Conservation (phyloP, 2,888 invertebrate species). For the Phyllotreta striolata region DNA sequence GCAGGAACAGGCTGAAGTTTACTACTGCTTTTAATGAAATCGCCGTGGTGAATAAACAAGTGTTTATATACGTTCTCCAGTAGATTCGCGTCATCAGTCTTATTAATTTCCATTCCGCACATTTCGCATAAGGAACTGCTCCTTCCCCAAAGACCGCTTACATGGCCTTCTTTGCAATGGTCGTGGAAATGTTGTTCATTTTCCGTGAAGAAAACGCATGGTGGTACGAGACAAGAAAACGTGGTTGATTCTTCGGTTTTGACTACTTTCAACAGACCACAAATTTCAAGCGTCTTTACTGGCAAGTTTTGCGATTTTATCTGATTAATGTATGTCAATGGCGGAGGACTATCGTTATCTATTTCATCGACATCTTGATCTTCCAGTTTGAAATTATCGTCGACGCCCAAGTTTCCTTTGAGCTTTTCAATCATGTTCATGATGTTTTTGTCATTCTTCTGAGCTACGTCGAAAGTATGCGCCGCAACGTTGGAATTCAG, state of each 20-base stretch:
- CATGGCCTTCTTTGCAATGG: constrained; percentile 56
- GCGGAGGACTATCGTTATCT: constrained; percentile 43
- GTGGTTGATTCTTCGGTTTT: constrained; percentile 41
- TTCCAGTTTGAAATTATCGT: constrained; percentile 28
- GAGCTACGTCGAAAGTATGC: constrained; percentile 40
- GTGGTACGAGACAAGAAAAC: constrained; percentile 53
- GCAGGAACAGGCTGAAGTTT: not conserved
- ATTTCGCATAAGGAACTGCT: constrained; percentile 43
- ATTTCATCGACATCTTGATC: constrained; percentile 25
- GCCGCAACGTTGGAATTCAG: constrained; percentile 29
- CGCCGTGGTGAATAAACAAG: constrained; percentile 42
- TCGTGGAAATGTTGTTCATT: constrained; percentile 50
- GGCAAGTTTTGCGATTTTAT: constrained; percentile 25
- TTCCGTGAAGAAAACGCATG: constrained; percentile 52
- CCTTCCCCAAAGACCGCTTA: constrained; percentile 26
- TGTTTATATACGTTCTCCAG: constrained; percentile 48
- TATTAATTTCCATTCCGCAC: constrained; percentile 40
- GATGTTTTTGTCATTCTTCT: constrained; percentile 46
- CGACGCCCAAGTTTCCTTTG: constrained; percentile 47
- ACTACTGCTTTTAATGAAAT: constrained; percentile 31
- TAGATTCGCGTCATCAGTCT: constrained; percentile 36
- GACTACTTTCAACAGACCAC: constrained; percentile 46
- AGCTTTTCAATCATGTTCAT: constrained; percentile 50
- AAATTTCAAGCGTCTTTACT: constrained; percentile 36
- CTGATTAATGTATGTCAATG: constrained; percentile 42